A percentile compares a stretch with the other conserved stretches of the same genome.
phyloP scores from a whole-genome alignment of 1,140 invertebrate species.

The Plutomurus gul region DNA sequence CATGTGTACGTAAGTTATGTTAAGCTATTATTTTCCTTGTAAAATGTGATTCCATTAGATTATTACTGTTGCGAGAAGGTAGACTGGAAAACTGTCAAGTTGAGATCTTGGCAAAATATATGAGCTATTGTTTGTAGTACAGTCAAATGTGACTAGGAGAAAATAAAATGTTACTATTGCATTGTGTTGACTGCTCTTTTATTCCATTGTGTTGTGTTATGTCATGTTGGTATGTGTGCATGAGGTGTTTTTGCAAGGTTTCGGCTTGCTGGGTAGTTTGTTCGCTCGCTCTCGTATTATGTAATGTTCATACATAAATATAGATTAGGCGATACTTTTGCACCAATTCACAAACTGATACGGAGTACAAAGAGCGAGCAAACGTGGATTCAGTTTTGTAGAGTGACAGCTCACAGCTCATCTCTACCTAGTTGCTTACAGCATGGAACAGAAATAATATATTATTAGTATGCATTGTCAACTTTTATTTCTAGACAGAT shows the following conservation, averaged over 20 bases:
- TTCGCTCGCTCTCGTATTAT: too few relatives aligned
- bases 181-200: too few relatives aligned
- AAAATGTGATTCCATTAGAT: neutral
- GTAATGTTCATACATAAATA: too few relatives aligned
- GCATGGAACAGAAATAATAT: neutral
- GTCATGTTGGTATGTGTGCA: neutral
- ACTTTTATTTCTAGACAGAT: slow-evolving; percentile 27
- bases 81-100: neutral
- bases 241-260: neutral
- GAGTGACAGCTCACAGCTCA: neutral
- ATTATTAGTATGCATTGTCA: slow-evolving; percentile 30
- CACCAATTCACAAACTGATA: neutral
- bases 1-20: neutral
- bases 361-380: neutral
- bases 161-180: slow-evolving; percentile 25
- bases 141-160: neutral
- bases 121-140: neutral
- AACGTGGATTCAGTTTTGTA: neutral
- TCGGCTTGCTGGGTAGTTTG: neutral
- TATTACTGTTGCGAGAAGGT: neutral
- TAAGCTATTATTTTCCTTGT: too few relatives aligned
- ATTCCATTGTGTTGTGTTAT: neutral
- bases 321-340: neutral
- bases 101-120: neutral
- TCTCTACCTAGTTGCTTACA: neutral